Base-by-base conservation (phyloP, 2,113 vertebrate species). In the Xiphophorus couchianus region DNA sequence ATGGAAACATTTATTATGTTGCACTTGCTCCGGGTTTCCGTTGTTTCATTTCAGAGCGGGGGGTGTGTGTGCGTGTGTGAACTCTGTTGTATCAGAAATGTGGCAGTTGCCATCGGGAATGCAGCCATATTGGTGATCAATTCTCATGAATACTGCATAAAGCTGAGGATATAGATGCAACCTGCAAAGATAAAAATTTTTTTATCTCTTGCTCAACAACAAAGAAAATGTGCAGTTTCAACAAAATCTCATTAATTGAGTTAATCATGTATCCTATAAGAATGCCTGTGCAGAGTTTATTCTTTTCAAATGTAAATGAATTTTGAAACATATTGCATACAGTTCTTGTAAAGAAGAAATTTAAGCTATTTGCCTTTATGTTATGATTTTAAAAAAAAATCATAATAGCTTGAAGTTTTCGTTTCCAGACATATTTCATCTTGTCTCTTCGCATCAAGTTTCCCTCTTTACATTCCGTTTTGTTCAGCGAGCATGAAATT, bases 401-500 rank as follows among this genome's bases (percentile, higher is more conserved):
- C 66, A 31, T 44, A 10, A 29, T 0, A 58, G 27, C 14, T 48
- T 71, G 19, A 74, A 74, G 73, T 86, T 64, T 87, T 83, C 61
- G 87, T 85, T 82, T 77, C 28, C 31, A 78, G 75, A 86, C 90
- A 88, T 84, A 81, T 91, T 90, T 85, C 69, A 58, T 77, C 66
- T 66, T 86, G 84, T 92, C 84, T 81, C 67, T 80, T 82, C 85
- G 76, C 75, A 75, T 91, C 64, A 67, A 62, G 62, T 51, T 28
- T n/a, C 76, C 37, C 54, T 80, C 77, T 85, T 76, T 88, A 83
- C 81, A 85, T 88, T 88, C 66, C 84, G 58, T 91, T 88, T 90
- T 88, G 89, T 30, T 88, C 91, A 93, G 82, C 35, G 22, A 82
- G 89, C 90, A 91, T 93, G 88, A 93, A 93, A 83, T 91, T 90